phyloP scores from a whole-genome alignment of 2,797 vertebrate genomes.

The Trematocara caparti region DNA sequence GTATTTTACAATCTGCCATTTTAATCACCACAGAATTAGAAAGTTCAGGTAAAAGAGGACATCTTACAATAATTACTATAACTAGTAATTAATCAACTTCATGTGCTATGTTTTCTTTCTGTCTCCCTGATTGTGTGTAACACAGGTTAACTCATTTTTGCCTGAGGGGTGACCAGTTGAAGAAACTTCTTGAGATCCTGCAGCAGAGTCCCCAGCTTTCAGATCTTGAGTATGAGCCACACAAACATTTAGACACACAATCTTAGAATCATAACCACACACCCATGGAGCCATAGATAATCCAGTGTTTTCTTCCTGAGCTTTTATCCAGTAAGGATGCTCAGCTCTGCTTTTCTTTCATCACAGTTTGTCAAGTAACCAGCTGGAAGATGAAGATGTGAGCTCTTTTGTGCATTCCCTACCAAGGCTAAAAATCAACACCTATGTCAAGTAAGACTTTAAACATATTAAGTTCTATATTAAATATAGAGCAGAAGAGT shows the following conservation, averaged over 20 bases:
- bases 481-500: background rate
- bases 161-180: slow-evolving; percentile 58
- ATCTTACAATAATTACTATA: background rate
- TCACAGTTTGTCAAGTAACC: slow-evolving; percentile 82
- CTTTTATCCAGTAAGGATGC: background rate
- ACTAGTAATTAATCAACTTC: background rate
- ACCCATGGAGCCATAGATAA: background rate
- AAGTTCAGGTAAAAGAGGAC: background rate
- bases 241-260: background rate
- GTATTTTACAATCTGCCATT: background rate
- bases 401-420: slow-evolving; percentile 69
- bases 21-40: background rate
- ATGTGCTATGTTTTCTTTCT: background rate
- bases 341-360: background rate
- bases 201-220: slow-evolving; percentile 60
- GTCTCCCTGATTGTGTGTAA: background rate
- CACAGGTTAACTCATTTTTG: slow-evolving; percentile 75
- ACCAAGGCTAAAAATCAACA: slow-evolving; percentile 63
- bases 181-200: slow-evolving; percentile 71
- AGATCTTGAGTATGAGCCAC: slow-evolving; percentile 79
- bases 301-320: background rate
- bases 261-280: background rate
- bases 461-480: background rate
- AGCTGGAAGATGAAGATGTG: slow-evolving; percentile 77
- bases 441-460: slow-evolving; percentile 79